Conservation (phyloP, 2,888 invertebrate species). For the Meghimatium bilineatum region DNA sequence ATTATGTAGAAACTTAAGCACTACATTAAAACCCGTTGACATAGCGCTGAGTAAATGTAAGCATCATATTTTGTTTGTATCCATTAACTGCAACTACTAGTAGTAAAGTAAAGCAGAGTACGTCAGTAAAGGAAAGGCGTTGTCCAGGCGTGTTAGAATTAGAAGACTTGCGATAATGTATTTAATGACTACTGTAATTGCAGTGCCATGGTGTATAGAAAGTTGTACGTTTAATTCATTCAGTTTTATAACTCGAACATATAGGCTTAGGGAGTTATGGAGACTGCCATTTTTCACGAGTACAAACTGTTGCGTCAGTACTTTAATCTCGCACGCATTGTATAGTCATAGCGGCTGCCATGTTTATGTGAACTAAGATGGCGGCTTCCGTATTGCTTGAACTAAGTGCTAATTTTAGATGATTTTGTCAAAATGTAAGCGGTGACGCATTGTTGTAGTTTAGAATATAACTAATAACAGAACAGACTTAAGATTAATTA, state of each 20-base stretch:
- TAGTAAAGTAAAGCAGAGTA: too few species aligned
- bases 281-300: not conserved
- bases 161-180: not conserved
- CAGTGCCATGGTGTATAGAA: too few species aligned
- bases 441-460: not conserved
- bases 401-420: constrained; percentile 13
- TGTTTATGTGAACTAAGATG: constrained; percentile 42
- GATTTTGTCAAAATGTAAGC: not conserved
- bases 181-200: not conserved
- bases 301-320: constrained; percentile 36
- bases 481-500: not conserved
- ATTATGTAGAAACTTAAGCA: too few species aligned
- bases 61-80: too few species aligned
- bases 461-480: not conserved
- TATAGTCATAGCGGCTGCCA: constrained; percentile 32
- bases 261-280: not conserved
- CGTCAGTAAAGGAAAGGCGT: not conserved
- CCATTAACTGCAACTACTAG: too few species aligned
- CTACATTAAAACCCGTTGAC: not conserved
- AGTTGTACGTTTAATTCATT: not conserved
- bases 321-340: constrained; percentile 6
- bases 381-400: constrained; percentile 42
- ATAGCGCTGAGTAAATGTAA: not conserved
- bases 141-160: not conserved
- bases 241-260: too few species aligned